phyloP scores from a whole-genome alignment of 35 echinoderm and acorn worm species.

The Heliocidaris erythrogramma region DNA sequence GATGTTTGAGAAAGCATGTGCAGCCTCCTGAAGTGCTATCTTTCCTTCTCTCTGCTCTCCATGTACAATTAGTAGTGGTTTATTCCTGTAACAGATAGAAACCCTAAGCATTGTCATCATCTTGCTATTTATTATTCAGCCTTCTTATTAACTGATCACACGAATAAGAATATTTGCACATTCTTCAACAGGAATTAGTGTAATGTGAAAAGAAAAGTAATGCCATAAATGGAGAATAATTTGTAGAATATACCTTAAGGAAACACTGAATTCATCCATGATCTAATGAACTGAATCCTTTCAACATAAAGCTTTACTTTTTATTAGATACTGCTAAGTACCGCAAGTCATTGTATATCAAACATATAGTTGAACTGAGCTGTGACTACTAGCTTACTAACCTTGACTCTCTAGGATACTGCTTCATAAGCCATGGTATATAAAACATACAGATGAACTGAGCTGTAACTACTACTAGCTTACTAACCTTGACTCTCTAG shows the following conservation, averaged over 20 bases:
- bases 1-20: conserved; percentile 74
- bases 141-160: too few species aligned
- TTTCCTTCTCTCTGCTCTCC: conserved; percentile 82
- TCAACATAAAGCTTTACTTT: too few species aligned
- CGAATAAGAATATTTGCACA: too few species aligned
- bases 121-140: too few species aligned
- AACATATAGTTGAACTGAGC: background rate
- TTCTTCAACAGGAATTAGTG: too few species aligned
- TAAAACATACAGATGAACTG: conserved; percentile 90
- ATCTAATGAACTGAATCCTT: too few species aligned
- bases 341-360: conserved; percentile 82
- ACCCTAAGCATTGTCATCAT: too few species aligned
- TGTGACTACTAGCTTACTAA: conserved; percentile 28
- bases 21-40: conserved; percentile 71
- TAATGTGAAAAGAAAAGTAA: too few species aligned
- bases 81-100: conserved; percentile 76
- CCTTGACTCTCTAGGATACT: conserved; percentile 81
- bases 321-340: conserved; percentile 66
- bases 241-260: too few species aligned
- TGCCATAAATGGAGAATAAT: too few species aligned
- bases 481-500: conserved; percentile 68
- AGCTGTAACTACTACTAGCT: conserved; percentile 15
- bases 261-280: too few species aligned
- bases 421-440: conserved; percentile 83
- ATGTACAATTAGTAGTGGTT: conserved; percentile 85